A percentile compares a stretch with the other conserved stretches of the same genome.
Conservation (phyloP, 2,888 invertebrate species). For the Limenitis camilla region DNA sequence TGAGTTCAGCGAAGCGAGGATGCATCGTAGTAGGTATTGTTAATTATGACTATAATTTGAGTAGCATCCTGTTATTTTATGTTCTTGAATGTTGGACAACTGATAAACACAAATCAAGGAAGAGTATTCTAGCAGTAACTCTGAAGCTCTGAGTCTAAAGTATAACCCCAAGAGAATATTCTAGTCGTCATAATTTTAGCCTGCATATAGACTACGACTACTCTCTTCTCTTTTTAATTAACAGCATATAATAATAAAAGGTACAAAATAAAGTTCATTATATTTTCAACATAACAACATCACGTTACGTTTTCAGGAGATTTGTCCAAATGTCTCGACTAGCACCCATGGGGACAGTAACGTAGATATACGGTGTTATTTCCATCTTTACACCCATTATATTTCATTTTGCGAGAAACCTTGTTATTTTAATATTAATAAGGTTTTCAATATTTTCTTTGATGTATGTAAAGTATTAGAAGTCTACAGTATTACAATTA, state of each 20-base stretch:
- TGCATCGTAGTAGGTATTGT: neutral
- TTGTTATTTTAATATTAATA: neutral
- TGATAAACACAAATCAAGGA: too few species aligned
- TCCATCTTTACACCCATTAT: conserved; percentile 41
- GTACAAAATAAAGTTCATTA: neutral
- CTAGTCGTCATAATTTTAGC: too few species aligned
- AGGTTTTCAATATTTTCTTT: conserved; percentile 1
- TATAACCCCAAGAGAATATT: too few species aligned
- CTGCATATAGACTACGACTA: too few species aligned
- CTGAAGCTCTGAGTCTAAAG: too few species aligned
- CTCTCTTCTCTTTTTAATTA: too few species aligned
- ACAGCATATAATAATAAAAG: neutral
- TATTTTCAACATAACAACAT: neutral
- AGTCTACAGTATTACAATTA: neutral
- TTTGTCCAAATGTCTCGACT: conserved; percentile 14
- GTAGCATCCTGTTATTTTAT: too few species aligned
- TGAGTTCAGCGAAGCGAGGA: neutral
- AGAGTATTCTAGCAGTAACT: too few species aligned
- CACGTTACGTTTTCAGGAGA: neutral
- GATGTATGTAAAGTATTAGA: neutral
- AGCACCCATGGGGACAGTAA: conserved; percentile 34
- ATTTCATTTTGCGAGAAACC: conserved; percentile 37
- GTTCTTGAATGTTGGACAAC: too few species aligned
- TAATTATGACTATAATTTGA: too few species aligned
- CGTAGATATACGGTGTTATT: conserved; percentile 37